Conservation (phyloP, 2,888 invertebrate species). For the Hecatera dysodea region DNA sequence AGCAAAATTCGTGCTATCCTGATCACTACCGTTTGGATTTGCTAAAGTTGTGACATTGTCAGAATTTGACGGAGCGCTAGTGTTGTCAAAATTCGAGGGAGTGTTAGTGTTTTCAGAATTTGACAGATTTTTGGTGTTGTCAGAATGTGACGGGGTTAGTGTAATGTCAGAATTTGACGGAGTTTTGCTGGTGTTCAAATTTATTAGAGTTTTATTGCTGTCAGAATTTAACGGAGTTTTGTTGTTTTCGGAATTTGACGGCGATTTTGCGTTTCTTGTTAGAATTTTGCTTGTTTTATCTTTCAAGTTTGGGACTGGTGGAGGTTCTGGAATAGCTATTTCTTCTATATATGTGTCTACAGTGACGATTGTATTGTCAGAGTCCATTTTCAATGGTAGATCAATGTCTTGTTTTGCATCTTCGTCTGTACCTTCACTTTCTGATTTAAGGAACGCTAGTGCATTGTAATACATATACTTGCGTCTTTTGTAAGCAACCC, state of each 20-base stretch:
- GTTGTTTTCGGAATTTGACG: not conserved
- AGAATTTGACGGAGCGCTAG: not conserved
- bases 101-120: not conserved
- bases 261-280: not conserved
- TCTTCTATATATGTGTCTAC: constrained; percentile 30
- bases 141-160: not conserved
- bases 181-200: not conserved
- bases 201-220: not conserved
- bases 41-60: not conserved
- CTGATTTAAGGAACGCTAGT: constrained; percentile 21
- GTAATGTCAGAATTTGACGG: not conserved
- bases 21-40: not conserved
- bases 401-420: constrained; percentile 13
- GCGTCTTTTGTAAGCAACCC: constrained; percentile 44
- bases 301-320: not conserved
- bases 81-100: not conserved
- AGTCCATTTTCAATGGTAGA: constrained; percentile 13
- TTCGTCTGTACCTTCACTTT: constrained; percentile 4
- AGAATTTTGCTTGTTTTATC: not conserved
- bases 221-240: not conserved
- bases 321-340: not conserved
- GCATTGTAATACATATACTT: constrained; percentile 34
- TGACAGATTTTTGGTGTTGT: not conserved
- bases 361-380: constrained; percentile 4
- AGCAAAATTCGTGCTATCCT: constrained; percentile 45